Evolutionary conservation across 1,140 invertebrate genomes (phyloP).

Genomic region (Campoletis sonorensis): DNA sequence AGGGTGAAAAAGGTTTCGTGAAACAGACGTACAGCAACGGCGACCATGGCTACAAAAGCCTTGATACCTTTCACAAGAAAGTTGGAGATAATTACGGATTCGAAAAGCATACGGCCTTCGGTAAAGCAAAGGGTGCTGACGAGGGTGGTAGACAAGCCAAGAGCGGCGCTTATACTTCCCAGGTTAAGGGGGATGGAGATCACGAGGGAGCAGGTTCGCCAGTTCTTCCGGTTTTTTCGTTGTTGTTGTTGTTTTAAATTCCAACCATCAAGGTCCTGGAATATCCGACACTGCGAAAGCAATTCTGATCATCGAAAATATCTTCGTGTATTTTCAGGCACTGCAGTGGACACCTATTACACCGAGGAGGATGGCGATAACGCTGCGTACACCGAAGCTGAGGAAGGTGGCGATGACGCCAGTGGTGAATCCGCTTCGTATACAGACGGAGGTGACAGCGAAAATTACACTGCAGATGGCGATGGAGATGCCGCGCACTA

Average conservation of each 20-base stretch:
- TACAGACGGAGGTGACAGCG: constrained; percentile 50
- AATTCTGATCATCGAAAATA: not conserved
- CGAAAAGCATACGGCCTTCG: constrained; percentile 81
- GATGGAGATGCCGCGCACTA: constrained; percentile 54
- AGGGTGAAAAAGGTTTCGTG: constrained; percentile 82
- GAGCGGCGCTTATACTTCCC: constrained; percentile 60
- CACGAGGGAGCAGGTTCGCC: constrained; percentile 71
- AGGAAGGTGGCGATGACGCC: constrained; percentile 47
- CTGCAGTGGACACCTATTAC: constrained; percentile 65
- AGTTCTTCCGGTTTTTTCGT: not conserved
- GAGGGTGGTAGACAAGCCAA: constrained; percentile 64
- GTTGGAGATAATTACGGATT: constrained; percentile 83
- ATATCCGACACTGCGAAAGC: not conserved
- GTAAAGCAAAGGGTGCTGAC: constrained; percentile 70
- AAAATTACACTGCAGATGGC: constrained; percentile 34
- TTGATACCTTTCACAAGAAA: constrained; percentile 84
- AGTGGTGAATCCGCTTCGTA: constrained; percentile 57
- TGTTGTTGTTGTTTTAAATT: no score
- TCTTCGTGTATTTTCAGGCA: constrained; percentile 55
- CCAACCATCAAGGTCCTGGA: not conserved
- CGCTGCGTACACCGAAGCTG: constrained; percentile 55
- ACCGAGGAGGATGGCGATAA: constrained; percentile 58
- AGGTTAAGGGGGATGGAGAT: constrained; percentile 57
- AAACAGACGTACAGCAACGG: constrained; percentile 80
- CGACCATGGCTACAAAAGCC: constrained; percentile 83